Conservation (phyloP, 2,113 vertebrate genomes). For the Tylochromis polylepis region DNA sequence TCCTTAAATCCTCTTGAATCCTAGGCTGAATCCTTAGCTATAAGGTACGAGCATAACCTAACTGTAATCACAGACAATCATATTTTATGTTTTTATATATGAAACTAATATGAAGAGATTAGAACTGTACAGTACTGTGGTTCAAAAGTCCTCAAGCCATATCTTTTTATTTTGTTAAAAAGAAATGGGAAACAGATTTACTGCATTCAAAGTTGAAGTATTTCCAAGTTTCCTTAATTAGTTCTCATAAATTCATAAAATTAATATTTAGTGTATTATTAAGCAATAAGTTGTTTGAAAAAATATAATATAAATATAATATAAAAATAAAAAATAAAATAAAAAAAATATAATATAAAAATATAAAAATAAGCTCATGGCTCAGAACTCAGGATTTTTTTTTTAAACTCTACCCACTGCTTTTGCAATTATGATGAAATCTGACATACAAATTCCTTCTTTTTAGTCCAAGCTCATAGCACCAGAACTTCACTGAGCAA, state of each 20-base stretch:
- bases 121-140: background rate
- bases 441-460: background rate
- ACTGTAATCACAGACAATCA: background rate
- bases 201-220: background rate
- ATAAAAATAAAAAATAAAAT: no score
- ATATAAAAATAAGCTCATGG: no score
- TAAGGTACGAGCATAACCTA: background rate
- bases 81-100: background rate
- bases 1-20: background rate
- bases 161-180: background rate
- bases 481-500: background rate
- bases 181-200: background rate
- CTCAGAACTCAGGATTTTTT: background rate
- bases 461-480: background rate
- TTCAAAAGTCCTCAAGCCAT: background rate
- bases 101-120: background rate
- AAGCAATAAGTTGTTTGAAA: background rate
- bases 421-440: background rate
- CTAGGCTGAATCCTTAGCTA: background rate
- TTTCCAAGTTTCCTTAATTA: background rate
- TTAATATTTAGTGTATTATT: background rate
- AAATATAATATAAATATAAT: no score
- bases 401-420: background rate
- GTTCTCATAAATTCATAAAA: background rate
- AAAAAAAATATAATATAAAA: no score